These are phyloP conservation scores for Megalops cyprinoides DNA, from an alignment of 2,797 vertebrate species.

Conservation along the genomic window DNA sequence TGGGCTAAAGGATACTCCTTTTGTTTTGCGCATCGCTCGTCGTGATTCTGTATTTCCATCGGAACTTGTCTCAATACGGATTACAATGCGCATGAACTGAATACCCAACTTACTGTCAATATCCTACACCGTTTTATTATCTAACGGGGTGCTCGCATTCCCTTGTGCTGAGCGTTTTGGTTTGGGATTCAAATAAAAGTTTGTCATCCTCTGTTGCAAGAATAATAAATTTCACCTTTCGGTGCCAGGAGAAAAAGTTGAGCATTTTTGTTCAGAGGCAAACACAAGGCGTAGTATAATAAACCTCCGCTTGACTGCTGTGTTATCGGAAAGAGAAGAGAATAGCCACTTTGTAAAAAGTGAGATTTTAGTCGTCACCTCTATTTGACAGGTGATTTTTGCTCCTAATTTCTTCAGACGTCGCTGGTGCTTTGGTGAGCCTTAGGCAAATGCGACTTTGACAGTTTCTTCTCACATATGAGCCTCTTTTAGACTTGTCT, in stretches of 20 bases:
- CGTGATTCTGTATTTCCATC: conserved; percentile 35
- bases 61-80: conserved; percentile 25
- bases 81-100: conserved; percentile 9
- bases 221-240: neutral
- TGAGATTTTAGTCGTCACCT: conserved; percentile 4
- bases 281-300: conserved; percentile 1
- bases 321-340: neutral
- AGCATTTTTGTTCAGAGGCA: neutral
- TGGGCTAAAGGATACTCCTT: conserved; percentile 38
- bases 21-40: conserved; percentile 71
- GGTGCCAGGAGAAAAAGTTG: conserved; percentile 1
- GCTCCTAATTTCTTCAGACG: conserved; percentile 24
- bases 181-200: conserved; percentile 23
- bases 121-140: conserved; percentile 7
- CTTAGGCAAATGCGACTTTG: conserved; percentile 25
- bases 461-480: conserved; percentile 36
- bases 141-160: neutral
- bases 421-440: conserved; percentile 16
- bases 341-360: conserved; percentile 30
- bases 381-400: conserved; percentile 11
- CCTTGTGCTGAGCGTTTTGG: neutral
- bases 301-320: neutral
- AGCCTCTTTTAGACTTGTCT: conserved; percentile 56
- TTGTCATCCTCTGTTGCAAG: conserved; percentile 15
- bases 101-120: conserved; percentile 4